Evolutionary conservation across 1,140 invertebrate species (phyloP), one percentile per base, ranked within the genome.

Genomic region (Plutomurus gul): DNA sequence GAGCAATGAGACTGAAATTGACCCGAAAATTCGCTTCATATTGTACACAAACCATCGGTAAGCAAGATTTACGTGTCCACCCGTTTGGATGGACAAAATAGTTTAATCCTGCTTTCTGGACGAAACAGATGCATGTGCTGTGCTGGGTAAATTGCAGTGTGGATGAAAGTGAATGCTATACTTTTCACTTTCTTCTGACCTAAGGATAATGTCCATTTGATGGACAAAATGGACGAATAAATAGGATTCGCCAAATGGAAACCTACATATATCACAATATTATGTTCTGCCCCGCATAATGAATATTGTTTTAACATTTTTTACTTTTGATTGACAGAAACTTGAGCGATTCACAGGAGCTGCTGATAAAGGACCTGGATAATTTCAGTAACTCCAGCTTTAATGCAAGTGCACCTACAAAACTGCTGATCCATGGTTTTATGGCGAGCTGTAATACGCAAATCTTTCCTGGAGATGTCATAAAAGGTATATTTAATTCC

Each of bases 391-490:
- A 72, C 8, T 43, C 70, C 5, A 40, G 6, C 16, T 72, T 87
- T 96, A 98, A 80, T 11, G 20, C 27, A 37, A 80, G 71, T 73
- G 27, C 22, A 30, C 56, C 46, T 88, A 90, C 84, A 78, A 80
- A 77, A 76, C 27, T 80, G 16, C 47, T 80, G 3, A 65, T 76
- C 25, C 75, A 80, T 56, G 74, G 75, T 18, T 79, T 75, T 47
- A 20, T 79, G 0, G 72, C 78, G 1, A 46, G 43, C n/a, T 79
- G 78, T 47, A 40, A 79, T n/a, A 75, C 43, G 13, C 27, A 72
- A 51, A 56, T 74, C 4, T 79, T 79, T 49, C 78, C 78, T 7
- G 39, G 49, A 20, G 72, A 73, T 47, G 18, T 71, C 7, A 75
- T 79, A 4, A 51, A 79, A 46, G 71, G 72, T 79, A 37, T 73